Base-by-base conservation (phyloP, 2,113 vertebrate species). In the Cyphomyrus plagiostoma region DNA sequence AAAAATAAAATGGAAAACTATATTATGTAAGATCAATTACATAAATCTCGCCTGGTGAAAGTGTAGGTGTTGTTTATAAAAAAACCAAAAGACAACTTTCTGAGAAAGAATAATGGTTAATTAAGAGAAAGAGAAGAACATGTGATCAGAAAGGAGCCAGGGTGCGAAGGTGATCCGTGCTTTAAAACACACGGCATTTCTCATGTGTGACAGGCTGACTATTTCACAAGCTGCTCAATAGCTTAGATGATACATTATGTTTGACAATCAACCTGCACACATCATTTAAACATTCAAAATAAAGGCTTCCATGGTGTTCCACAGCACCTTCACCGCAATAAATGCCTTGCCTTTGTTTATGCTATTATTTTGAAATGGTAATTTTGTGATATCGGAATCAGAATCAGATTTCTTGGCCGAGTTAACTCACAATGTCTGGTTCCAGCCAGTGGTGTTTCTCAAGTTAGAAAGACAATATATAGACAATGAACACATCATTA, bases 1-100 rank as follows among this genome's bases (percentile, higher is more conserved):
- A 90, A 93, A 92, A 45, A 53, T 30, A 21, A 87, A 87, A 87
- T 86, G 42, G 88, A 91, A 39, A 53, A 95, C 30, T 58, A 46
- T 62, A 56, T 88, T 88, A 88, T n/a, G 87, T 66, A 66, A 88
- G 35, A 56, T 84, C 21, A 62, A 39, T 94, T 95, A 92, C 90
- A 91, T 93, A 95, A 95, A 77, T 39, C 48, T 88, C 49, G 89
- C 91, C 53, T 85, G 80, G 74, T 92, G 77, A 91, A 90, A 70
- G 88, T 84, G 88, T 93, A 93, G 90, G 85, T 91, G 90, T 92
- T 42, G 86, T 9, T 86, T 80, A 66, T 90, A 86, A 89, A 90
- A 89, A 58, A 62, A 66, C 35, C 9, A 45, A 88, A 62, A 46
- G 7, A 58, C 19, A 62, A 66, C 80, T 89, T 89, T 49, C 15